phyloP scores from a whole-genome alignment of 2,888 invertebrate species.

The Cantharis nigra region DNA sequence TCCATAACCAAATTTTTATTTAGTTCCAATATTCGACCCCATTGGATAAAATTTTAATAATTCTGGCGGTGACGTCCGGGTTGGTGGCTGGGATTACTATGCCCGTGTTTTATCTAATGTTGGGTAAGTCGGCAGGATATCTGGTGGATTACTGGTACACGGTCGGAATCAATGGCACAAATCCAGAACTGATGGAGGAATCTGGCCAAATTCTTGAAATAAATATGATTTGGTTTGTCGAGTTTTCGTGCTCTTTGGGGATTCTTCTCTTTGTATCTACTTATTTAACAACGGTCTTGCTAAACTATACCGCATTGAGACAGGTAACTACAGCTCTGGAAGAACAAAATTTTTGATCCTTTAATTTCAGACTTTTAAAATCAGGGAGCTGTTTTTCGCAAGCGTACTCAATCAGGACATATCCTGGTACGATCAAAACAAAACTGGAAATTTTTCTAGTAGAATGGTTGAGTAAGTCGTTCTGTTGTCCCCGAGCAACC shows the following conservation, averaged over 20 bases:
- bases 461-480: conserved; percentile 72
- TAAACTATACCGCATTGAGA: background rate
- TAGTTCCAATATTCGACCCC: conserved; percentile 51
- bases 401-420: conserved; percentile 76
- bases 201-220: background rate
- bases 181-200: background rate
- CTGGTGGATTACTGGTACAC: background rate
- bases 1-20: background rate
- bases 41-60: conserved; percentile 73
- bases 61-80: conserved; percentile 48
- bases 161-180: background rate
- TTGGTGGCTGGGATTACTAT: background rate
- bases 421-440: conserved; percentile 72
- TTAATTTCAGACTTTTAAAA: conserved; percentile 61
- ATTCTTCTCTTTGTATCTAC: background rate
- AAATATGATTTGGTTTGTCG: background rate
- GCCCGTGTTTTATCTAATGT: background rate
- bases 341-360: background rate
- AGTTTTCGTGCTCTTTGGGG: background rate
- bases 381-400: conserved; percentile 68
- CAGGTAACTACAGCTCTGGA: background rate
- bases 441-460: conserved; percentile 74
- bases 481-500: too few relatives aligned
- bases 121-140: background rate
- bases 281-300: background rate